Percentiles rank a stretch among this genome's conserved stretches.
phyloP scores from a whole-genome alignment of 35 echinoderm and acorn worm species.

The Stichopus chloronotus region DNA sequence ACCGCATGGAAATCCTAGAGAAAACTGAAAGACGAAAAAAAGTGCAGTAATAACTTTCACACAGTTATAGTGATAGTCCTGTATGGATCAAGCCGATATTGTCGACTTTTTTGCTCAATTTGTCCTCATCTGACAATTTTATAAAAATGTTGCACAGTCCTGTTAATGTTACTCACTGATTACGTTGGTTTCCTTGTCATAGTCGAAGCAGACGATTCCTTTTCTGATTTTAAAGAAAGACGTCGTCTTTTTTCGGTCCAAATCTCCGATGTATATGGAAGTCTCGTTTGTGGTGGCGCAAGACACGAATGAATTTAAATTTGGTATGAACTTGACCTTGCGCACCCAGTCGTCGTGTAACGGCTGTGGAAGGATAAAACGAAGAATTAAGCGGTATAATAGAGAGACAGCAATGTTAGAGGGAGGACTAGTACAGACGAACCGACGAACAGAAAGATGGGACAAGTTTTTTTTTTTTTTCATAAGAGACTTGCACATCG shows the following conservation, averaged over 20 bases:
- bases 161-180: constrained; percentile 69
- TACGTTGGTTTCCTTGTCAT: constrained; percentile 87
- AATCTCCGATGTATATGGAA: constrained; percentile 83
- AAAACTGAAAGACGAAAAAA: too few species aligned
- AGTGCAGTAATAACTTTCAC: too few species aligned
- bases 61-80: too few species aligned
- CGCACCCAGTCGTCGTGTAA: constrained; percentile 95
- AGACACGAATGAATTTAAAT: constrained; percentile 91
- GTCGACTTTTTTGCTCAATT: too few species aligned
- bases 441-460: neutral
- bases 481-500: too few species aligned
- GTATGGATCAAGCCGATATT: too few species aligned
- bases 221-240: constrained; percentile 94
- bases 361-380: constrained; percentile 49
- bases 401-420: neutral
- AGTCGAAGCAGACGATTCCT: constrained; percentile 95
- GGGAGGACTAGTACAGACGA: neutral
- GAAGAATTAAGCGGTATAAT: neutral
- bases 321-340: constrained; percentile 88
- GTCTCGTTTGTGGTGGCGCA: constrained; percentile 94
- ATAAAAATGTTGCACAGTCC: too few species aligned
- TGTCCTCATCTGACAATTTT: too few species aligned
- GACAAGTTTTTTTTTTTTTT: too few species aligned
- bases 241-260: constrained; percentile 90
- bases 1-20: too few species aligned